These are phyloP conservation scores for Saccopteryx leptura DNA, from an alignment of 2,113 vertebrate species.

Conservation along the genomic window DNA sequence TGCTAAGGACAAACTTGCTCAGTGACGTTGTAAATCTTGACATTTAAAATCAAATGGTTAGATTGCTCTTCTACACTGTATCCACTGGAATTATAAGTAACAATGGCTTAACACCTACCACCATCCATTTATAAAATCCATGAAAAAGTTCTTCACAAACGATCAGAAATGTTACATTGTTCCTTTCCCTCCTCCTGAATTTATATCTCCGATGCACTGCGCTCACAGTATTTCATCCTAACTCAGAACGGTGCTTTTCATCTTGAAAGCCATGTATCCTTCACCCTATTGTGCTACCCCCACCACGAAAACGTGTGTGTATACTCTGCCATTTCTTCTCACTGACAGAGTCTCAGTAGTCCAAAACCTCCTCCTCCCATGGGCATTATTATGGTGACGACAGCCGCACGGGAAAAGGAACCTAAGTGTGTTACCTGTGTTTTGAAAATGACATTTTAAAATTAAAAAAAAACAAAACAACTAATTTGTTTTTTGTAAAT, in stretches of 20 bases:
- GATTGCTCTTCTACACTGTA: conserved; percentile 71
- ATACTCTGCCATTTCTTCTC: not conserved
- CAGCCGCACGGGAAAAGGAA: not conserved
- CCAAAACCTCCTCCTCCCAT: not conserved
- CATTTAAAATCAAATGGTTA: conserved; percentile 68
- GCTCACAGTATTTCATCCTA: not conserved
- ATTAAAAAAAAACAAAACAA: too few relatives aligned
- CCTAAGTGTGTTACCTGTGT: not conserved
- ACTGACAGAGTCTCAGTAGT: not conserved
- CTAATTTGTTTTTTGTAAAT: not conserved
- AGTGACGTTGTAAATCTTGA: conserved; percentile 74
- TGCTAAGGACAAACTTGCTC: conserved; percentile 59
- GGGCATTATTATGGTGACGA: not conserved
- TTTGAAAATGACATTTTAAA: not conserved
- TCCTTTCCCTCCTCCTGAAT: not conserved
- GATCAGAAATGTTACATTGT: conserved; percentile 27
- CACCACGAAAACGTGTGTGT: not conserved
- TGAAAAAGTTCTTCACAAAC: conserved; percentile 29
- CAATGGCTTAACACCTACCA: conserved; percentile 75
- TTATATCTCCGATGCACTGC: not conserved
- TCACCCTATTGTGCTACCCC: not conserved
- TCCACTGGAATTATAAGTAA: conserved; percentile 81
- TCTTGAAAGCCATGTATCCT: not conserved
- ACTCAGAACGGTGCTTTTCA: not conserved
- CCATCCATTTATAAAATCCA: conserved; percentile 71